A percentile compares a stretch with the other conserved stretches of the same genome.
Evolutionary conservation across 2,888 invertebrate genomes (phyloP).

Genomic region (Campoplex capitator): DNA sequence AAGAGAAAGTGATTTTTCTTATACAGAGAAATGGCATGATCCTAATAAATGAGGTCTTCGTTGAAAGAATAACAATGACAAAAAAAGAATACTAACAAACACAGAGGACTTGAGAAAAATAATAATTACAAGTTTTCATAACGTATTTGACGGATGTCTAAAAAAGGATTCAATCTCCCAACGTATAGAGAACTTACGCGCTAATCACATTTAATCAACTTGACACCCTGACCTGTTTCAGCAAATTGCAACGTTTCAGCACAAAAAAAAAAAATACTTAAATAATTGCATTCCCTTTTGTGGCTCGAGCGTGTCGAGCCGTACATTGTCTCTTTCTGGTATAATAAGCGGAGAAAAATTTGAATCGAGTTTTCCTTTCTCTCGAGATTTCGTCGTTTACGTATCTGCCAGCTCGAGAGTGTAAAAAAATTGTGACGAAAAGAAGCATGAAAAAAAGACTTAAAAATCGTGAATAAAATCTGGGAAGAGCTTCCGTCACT

Average conservation of each 20-base stretch:
- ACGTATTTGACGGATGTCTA: not conserved
- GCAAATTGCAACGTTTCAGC: conserved; percentile 59
- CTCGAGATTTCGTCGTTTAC: conserved; percentile 2
- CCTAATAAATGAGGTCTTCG: not conserved
- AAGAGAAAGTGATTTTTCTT: not conserved
- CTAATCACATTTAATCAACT: conserved; percentile 65
- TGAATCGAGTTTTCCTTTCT: not conserved
- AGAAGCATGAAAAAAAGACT: too few relatives aligned
- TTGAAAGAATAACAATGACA: not conserved
- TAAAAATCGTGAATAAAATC: too few relatives aligned
- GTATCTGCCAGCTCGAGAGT: not conserved
- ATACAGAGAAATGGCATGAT: not conserved
- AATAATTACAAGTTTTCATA: not conserved
- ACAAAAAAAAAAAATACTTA: conserved; percentile 51
- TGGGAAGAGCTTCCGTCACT: too few relatives aligned
- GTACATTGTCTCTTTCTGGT: conserved; percentile 52
- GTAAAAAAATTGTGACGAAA: not conserved
- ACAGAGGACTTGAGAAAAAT: not conserved
- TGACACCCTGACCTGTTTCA: conserved; percentile 64
- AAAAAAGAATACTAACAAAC: not conserved
- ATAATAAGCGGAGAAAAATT: conserved; percentile 10
- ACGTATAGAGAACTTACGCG: conserved; percentile 49
- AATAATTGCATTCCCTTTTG: conserved; percentile 26
- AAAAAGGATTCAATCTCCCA: not conserved
- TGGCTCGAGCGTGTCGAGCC: conserved; percentile 14